Percentiles rank a stretch among this genome's conserved stretches.
phyloP scores from a whole-genome alignment of 2,797 vertebrate species.

The Intellagama lesueurii region DNA sequence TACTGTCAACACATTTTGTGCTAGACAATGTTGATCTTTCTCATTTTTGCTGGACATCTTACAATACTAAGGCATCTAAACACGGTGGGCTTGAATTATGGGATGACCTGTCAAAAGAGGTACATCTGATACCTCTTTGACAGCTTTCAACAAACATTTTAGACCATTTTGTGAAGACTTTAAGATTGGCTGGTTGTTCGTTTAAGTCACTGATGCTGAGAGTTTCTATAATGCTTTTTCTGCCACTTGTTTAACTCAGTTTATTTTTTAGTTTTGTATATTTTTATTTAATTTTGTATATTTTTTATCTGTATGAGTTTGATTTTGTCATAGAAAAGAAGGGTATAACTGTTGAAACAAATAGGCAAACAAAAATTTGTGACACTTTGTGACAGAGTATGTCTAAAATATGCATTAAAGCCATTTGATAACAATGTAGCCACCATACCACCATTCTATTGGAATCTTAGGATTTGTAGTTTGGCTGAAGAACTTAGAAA shows the following conservation, averaged over 20 bases:
- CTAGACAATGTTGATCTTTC: neutral
- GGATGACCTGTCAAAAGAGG: neutral
- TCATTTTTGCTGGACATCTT: constrained; percentile 16
- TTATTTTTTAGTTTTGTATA: neutral
- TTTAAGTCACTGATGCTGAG: neutral
- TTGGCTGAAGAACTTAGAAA: no score
- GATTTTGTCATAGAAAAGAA: neutral
- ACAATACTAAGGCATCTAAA: neutral
- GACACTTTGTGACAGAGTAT: neutral
- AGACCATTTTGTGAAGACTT: neutral
- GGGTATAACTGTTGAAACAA: neutral
- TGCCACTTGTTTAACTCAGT: neutral
- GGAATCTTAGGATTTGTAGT: no score
- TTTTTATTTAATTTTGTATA: neutral
- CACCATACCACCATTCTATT: no score
- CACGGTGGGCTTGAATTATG: neutral
- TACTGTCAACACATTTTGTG: constrained; percentile 16
- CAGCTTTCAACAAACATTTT: neutral
- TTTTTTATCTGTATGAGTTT: neutral
- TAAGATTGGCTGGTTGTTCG: no score
- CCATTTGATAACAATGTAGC: no score
- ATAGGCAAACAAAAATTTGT: neutral
- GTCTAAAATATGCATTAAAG: no score
- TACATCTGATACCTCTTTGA: neutral
- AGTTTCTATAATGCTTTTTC: neutral